Evolutionary conservation across 1,140 invertebrate species (phyloP).

Genomic region (Stegodyphus mimosarum): DNA sequence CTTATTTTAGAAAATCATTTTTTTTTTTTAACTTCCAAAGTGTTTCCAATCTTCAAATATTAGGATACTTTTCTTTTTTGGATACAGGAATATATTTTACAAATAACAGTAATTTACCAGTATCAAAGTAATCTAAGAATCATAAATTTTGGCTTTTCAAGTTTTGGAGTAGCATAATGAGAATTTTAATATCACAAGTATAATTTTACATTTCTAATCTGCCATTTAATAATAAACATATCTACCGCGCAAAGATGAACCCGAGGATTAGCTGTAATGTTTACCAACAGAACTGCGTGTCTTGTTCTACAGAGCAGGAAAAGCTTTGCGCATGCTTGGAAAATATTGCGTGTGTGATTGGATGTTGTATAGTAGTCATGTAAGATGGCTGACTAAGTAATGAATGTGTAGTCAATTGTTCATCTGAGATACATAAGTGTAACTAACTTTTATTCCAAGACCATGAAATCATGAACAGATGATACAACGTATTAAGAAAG

Average conservation of each 20-base stretch:
- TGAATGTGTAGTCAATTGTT: too few relatives aligned
- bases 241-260: too few relatives aligned
- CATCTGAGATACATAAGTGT: not conserved
- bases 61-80: too few relatives aligned
- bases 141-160: too few relatives aligned
- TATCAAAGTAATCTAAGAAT: too few relatives aligned
- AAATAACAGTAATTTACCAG: too few relatives aligned
- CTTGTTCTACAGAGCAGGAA: conserved; percentile 13
- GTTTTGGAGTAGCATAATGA: not conserved
- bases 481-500: conserved; percentile 10
- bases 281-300: conserved; percentile 56
- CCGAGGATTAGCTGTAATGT: not conserved
- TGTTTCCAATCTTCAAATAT: too few relatives aligned
- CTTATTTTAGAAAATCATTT: too few relatives aligned
- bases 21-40: too few relatives aligned
- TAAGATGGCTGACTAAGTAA: conserved; percentile 35
- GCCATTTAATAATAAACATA: not conserved
- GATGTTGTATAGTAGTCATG: not conserved
- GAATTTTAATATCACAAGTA: not conserved
- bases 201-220: not conserved
- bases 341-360: conserved; percentile 12
- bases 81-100: too few relatives aligned
- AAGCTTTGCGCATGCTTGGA: conserved; percentile 27
- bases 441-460: not conserved
- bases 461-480: conserved; percentile 22